Percentiles rank a stretch among this genome's conserved stretches.
These are phyloP conservation scores for Amazonetta brasiliensis DNA, from an alignment of 2,797 vertebrate genomes.

Conservation along the genomic window DNA sequence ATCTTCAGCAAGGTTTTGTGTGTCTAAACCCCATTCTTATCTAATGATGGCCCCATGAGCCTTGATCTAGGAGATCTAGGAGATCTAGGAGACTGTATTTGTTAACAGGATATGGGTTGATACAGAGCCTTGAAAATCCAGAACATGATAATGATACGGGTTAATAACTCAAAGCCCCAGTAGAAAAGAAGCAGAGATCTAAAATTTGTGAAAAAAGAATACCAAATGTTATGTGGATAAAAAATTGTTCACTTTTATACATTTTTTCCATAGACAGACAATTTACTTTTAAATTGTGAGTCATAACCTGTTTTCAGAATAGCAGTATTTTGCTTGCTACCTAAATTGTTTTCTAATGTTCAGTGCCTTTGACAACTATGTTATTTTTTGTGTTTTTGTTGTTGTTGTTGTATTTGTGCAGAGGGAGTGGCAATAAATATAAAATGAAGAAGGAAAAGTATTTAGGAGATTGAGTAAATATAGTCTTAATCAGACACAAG, in stretches of 20 bases:
- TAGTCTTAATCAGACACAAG: slow-evolving; percentile 6
- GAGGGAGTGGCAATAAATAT: background rate
- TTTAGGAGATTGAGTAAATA: background rate
- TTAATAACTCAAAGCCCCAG: background rate
- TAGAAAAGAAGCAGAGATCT: background rate
- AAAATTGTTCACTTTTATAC: background rate
- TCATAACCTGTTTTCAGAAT: background rate
- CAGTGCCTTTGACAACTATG: background rate
- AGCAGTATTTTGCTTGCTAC: background rate
- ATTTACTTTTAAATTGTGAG: background rate
- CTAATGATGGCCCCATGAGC: background rate
- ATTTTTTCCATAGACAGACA: background rate
- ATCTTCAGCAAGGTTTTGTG: background rate
- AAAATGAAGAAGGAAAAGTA: background rate
- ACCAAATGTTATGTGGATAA: background rate
- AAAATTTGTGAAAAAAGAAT: background rate
- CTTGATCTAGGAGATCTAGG: no score
- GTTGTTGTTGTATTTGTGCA: background rate
- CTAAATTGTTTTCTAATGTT: background rate
- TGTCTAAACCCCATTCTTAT: background rate
- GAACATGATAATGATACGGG: background rate
- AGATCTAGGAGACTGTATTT: background rate
- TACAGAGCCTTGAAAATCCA: background rate
- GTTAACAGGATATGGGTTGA: background rate
- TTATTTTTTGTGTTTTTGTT: background rate